Conservation (phyloP, 2,888 invertebrate genomes). For the Lycaena phlaeas region DNA sequence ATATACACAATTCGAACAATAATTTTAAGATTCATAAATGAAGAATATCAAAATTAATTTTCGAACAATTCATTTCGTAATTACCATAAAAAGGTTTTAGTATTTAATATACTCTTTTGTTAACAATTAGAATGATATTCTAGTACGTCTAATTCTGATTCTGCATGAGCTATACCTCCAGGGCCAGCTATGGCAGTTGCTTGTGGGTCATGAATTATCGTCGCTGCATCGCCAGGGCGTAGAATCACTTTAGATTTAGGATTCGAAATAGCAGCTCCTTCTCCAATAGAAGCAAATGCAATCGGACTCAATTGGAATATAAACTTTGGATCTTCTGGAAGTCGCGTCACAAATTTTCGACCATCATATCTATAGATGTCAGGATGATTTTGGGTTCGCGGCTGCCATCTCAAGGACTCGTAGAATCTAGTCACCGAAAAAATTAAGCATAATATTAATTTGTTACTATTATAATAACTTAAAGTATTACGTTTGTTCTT, state of each 20-base stretch:
- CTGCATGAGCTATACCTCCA: slow-evolving; percentile 83
- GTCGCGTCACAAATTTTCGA: slow-evolving; percentile 33
- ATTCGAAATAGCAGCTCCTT: slow-evolving; percentile 79
- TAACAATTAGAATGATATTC: slow-evolving; percentile 35
- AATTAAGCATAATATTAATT: slow-evolving; percentile 26
- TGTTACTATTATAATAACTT: slow-evolving; percentile 21
- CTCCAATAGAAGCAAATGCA: slow-evolving; percentile 77
- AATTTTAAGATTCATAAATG: no score
- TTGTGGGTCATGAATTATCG: slow-evolving; percentile 77
- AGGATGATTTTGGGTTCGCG: slow-evolving; percentile 23
- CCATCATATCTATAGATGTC: slow-evolving; percentile 47
- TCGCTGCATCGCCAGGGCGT: slow-evolving; percentile 72
- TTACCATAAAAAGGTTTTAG: no score
- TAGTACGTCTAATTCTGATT: slow-evolving; percentile 78
- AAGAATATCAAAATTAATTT: no score
- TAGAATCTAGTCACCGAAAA: slow-evolving; percentile 51
- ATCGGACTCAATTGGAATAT: slow-evolving; percentile 71
- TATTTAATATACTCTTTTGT: no score
- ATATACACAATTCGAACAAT: no score
- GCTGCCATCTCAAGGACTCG: no score
- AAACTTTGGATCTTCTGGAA: slow-evolving; percentile 32
- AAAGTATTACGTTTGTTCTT: slow-evolving; percentile 35
- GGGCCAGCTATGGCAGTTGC: slow-evolving; percentile 83
- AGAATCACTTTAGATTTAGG: slow-evolving; percentile 79
- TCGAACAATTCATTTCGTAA: no score